phyloP scores from a whole-genome alignment of 2,113 vertebrate genomes.

The Oxyruncus cristatus region DNA sequence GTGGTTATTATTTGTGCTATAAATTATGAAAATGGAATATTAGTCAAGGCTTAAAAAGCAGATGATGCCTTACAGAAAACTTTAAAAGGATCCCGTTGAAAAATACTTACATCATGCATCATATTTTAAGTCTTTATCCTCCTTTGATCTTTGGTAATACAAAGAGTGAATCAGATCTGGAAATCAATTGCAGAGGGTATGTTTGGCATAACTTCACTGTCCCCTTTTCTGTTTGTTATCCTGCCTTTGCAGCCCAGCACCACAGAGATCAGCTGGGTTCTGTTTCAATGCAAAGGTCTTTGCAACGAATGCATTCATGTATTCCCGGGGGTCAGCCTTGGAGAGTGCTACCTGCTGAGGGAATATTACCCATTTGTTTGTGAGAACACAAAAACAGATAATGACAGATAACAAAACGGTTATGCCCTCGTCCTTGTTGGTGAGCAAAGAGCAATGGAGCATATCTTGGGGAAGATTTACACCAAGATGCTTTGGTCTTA shows the following conservation, averaged over 20 bases:
- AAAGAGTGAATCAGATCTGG: not conserved
- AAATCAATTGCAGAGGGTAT: not conserved
- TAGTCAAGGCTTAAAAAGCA: not conserved
- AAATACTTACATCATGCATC: constrained; percentile 12
- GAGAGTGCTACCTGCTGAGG: constrained; percentile 30
- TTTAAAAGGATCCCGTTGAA: not conserved
- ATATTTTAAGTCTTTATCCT: constrained; percentile 32
- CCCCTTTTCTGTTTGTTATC: not conserved
- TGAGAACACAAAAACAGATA: constrained; percentile 41
- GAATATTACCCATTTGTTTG: constrained; percentile 24
- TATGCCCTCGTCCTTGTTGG: not conserved
- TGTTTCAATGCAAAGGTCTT: not conserved
- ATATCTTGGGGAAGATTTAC: not conserved
- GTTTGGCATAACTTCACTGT: not conserved
- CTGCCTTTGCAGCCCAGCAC: not conserved
- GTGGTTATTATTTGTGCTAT: not conserved
- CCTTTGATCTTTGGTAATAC: constrained; percentile 11
- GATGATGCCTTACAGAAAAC: constrained; percentile 12
- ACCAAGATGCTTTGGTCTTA: not conserved
- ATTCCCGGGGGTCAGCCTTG: not conserved
- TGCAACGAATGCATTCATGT: not conserved
- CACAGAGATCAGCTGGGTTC: not conserved
- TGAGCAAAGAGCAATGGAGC: not conserved
- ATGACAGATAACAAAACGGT: constrained; percentile 21
- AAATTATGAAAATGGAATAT: constrained; percentile 23